Base-by-base conservation (phyloP, 2,888 invertebrate species). In the Eupithecia dodoneata region DNA sequence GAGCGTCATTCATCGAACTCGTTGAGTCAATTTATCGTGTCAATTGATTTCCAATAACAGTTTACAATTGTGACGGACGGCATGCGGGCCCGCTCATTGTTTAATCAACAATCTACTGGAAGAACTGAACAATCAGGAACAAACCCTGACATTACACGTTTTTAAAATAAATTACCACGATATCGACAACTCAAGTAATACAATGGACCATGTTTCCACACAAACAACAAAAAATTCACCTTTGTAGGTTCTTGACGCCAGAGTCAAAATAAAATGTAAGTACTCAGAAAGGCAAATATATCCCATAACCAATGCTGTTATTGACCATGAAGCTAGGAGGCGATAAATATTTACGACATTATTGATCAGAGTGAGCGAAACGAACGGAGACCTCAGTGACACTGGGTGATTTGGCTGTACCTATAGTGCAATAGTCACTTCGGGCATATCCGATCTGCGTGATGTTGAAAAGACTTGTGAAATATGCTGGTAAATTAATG, bases 41-140 rank as follows among this genome's bases (percentile, higher is more conserved):
- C 94, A 94, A 95, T 94, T 94, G 94, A 92, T 94, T 94, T 92
- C 92, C 94, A 94, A 94, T 95, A 94, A 94, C 89, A 88, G 91
- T 92, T 91, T 89, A 91, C 93, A 94, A 94, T 94, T 93, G 92
- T 92, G 88, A 91, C 87, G 86, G 88, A 90, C 87, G 89, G 87
- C 87, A 94, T 94, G 94, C 94, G 94, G 94, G 94, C 89, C 89
- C 88, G 87, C 87, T 90, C 88, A 87, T 92, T 93, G 94, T 93
- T 91, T 91, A 91, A 93, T 92, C 87, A 92, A 93, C 92, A 92
- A 90, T 90, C 85, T 86, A 85, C 87, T 84, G 86, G 85, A 30
- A 30, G 30, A 30, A 30, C 30, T 30, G 30, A 30, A 30, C 30
- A 30, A 30, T 30, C 30, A 30, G 30, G 30, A 86, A 86, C 88